These are phyloP conservation scores for Misgurnus anguillicaudatus DNA, from an alignment of 2,113 vertebrate genomes.

Conservation along the genomic window DNA sequence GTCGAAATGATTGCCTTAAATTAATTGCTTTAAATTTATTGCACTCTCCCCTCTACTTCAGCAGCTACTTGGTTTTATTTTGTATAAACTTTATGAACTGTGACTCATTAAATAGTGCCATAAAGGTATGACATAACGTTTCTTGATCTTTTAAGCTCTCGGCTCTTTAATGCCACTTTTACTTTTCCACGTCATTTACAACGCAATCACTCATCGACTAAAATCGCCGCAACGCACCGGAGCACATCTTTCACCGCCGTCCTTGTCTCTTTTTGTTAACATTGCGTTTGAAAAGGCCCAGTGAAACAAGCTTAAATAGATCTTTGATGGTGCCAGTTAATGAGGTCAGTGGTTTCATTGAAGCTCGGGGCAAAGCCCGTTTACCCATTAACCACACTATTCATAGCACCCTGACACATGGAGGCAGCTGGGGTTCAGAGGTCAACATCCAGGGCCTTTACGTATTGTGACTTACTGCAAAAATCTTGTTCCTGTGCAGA, in stretches of 20 bases:
- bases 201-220: slow-evolving; percentile 7
- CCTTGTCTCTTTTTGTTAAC: slow-evolving; percentile 37
- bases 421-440: slow-evolving; percentile 45
- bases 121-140: not conserved
- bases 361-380: slow-evolving; percentile 28
- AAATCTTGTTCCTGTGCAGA: slow-evolving; percentile 5
- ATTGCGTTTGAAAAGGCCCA: slow-evolving; percentile 21
- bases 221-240: not conserved
- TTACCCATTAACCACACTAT: slow-evolving; percentile 51
- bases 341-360: slow-evolving; percentile 56
- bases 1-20: not conserved
- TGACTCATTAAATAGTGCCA: not conserved
- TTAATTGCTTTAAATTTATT: no score
- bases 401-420: slow-evolving; percentile 43
- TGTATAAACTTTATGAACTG: not conserved
- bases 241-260: slow-evolving; percentile 24
- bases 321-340: slow-evolving; percentile 54
- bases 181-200: slow-evolving; percentile 14
- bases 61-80: not conserved
- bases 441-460: slow-evolving; percentile 28
- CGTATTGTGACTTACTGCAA: slow-evolving; percentile 14
- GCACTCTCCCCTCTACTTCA: no score
- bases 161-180: not conserved
- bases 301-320: slow-evolving; percentile 41
- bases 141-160: not conserved